phyloP scores from a whole-genome alignment of 2,113 vertebrate genomes.

The Pteropus alecto region DNA sequence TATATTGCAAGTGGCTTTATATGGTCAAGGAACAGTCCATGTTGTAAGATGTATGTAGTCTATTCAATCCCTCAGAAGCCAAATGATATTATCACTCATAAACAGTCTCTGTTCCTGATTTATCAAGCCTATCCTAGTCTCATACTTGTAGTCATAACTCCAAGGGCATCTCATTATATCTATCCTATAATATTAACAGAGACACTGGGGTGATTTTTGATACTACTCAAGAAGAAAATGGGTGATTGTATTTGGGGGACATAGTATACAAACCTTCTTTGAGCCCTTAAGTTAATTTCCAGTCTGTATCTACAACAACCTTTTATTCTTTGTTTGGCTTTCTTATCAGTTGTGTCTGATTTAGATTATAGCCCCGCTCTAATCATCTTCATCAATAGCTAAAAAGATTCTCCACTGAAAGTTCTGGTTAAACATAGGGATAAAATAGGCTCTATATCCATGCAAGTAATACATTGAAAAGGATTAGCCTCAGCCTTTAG shows the following conservation, averaged over 20 bases:
- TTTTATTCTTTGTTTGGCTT: not conserved
- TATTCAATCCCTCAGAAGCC: not conserved
- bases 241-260: not conserved
- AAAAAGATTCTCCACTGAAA: not conserved
- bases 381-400: not conserved
- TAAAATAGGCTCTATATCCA: not conserved
- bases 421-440: not conserved
- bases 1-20: not conserved
- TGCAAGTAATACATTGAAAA: not conserved
- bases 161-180: not conserved
- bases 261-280: not conserved
- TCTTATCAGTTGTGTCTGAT: not conserved
- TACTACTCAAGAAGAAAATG: not conserved
- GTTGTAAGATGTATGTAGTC: not conserved
- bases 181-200: not conserved
- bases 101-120: not conserved
- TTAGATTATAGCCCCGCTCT: not conserved
- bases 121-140: not conserved
- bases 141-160: not conserved
- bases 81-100: not conserved
- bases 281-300: not conserved
- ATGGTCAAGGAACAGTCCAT: not conserved
- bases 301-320: not conserved
- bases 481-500: not conserved
- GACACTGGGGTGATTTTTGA: not conserved